Evolutionary conservation across 2,888 invertebrate species (phyloP).

Genomic region (Dryomyza anilis): DNA sequence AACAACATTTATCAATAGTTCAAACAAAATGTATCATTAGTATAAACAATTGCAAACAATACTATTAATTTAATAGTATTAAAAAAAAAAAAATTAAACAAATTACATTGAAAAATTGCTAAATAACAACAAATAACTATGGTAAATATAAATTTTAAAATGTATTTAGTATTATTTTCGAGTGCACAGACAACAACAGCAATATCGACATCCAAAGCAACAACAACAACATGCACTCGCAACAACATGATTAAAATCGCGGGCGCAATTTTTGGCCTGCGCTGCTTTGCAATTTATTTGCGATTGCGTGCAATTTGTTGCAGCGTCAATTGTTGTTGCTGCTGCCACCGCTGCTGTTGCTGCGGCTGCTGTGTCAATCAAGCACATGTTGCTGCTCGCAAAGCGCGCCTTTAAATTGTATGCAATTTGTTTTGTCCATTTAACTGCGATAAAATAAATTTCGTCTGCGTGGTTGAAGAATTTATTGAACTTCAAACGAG

Average conservation of each 20-base stretch:
- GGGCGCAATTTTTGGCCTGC: neutral
- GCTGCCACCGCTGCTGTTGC: neutral
- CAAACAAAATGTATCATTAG: too few relatives aligned
- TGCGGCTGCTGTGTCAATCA: constrained; percentile 18
- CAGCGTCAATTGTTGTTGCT: neutral
- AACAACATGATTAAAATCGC: too few relatives aligned
- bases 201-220: neutral
- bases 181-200: neutral
- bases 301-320: neutral
- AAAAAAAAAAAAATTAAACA: too few relatives aligned
- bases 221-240: neutral
- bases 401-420: neutral
- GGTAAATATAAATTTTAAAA: too few relatives aligned
- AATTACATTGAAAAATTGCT: too few relatives aligned
- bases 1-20: too few relatives aligned
- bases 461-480: too few relatives aligned
- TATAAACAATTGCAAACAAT: too few relatives aligned
- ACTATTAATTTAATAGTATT: too few relatives aligned
- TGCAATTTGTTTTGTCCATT: constrained; percentile 14
- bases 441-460: constrained; percentile 16
- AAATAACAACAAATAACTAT: too few relatives aligned
- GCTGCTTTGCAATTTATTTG: neutral
- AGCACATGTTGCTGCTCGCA: neutral
- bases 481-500: constrained; percentile 11
- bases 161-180: too few relatives aligned